Base-by-base conservation (phyloP, 2,888 invertebrate species). In the Drosophila kambysellisi region DNA sequence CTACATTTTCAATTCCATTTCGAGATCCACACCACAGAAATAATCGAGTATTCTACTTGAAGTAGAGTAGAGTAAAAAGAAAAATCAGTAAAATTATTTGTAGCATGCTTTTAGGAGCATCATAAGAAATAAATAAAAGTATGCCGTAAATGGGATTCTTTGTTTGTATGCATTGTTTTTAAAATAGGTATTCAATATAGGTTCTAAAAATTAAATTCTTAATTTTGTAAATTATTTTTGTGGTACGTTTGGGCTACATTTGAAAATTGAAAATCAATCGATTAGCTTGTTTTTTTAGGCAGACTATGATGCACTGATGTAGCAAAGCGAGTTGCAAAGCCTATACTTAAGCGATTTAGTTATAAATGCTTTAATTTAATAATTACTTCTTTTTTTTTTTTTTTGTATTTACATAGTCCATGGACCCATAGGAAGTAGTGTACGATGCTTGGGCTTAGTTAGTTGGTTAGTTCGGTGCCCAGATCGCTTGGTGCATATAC, bases 251-350 rank as follows among this genome's bases (percentile, higher is more conserved):
- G 15, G 15, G 12, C 20, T 20, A 15, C 20, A 20, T 8, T 15
- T 53, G 3, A 25, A 39, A 39, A 35, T 53, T 53, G 1, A 20
- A 41, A 41, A 20, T 54, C 29, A 17, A 54, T 29, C 25, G 15
- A 32, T 30, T 25, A 1, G 32, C 33, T 59, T 20, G 50, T 29
- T 35, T 54, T 54, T 30, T 35, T 63, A 50, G 43, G 48, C 63
- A 52, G 69, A 59, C 58, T 17, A 48, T 70, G 33, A 48, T 70
- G 33, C 54, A 54, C 54, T 54, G 41, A 70, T 51, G 51, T 25
- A 43, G n/a, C 15, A 30, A 41, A 15, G 32, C n/a, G 41, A 41
- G 41, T 41, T 41, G 41, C 41, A 2, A n/a, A 41, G 41, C 41
- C 41, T 41, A 9, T 41, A n/a, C 9, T n/a, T 41, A 4, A 15